Evolutionary conservation across 2,797 vertebrate species (phyloP).

Genomic region (Megalops cyprinoides): DNA sequence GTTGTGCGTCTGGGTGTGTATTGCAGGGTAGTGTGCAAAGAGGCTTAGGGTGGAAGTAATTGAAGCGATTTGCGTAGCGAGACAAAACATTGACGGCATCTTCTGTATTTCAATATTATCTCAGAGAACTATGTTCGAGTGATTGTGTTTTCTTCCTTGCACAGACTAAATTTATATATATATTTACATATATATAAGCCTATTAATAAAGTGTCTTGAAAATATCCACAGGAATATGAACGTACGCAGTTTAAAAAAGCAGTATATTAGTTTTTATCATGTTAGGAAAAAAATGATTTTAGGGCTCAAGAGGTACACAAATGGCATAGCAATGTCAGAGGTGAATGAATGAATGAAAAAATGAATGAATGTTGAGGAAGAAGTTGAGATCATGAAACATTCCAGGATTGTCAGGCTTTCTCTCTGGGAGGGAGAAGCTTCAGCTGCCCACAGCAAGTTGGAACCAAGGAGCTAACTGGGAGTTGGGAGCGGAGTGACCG

Average conservation of each 20-base stretch:
- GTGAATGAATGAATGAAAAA: constrained; percentile 23
- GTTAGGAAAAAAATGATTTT: constrained; percentile 25
- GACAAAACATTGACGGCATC: constrained; percentile 54
- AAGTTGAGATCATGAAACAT: constrained; percentile 53
- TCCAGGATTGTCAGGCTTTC: constrained; percentile 46
- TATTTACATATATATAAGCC: constrained; percentile 71
- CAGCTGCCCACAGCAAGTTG: neutral
- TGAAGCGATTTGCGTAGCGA: constrained; percentile 45
- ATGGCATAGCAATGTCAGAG: neutral
- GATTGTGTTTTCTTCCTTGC: constrained; percentile 82
- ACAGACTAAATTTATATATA: constrained; percentile 77
- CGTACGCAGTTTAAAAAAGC: constrained; percentile 43
- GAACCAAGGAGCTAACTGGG: neutral
- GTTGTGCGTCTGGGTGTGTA: constrained; percentile 48
- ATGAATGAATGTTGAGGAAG: constrained; percentile 38
- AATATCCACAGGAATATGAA: constrained; percentile 77
- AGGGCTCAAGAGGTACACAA: constrained; percentile 47
- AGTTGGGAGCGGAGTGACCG: neutral
- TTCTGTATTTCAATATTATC: constrained; percentile 55
- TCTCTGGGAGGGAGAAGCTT: neutral
- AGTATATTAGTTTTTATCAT: constrained; percentile 50
- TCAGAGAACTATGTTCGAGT: constrained; percentile 69
- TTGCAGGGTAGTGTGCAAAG: constrained; percentile 57
- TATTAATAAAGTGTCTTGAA: constrained; percentile 83
- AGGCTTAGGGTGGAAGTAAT: constrained; percentile 28